Base-by-base conservation (phyloP, 2,113 vertebrate genomes). In the Bos javanicus region DNA sequence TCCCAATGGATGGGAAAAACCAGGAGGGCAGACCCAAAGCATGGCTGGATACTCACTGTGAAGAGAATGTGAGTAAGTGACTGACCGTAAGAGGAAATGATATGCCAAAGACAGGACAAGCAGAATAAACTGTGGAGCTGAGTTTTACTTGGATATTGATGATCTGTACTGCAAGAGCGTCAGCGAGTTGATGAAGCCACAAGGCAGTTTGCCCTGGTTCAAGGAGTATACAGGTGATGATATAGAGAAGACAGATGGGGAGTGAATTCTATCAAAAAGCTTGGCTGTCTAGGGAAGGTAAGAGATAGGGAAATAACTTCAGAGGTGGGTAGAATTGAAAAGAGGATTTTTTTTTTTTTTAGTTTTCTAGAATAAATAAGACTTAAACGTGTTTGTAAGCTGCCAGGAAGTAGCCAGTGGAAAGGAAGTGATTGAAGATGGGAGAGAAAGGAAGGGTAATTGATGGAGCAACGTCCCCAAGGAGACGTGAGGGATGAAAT, bases 311-410 rank as follows among this genome's bases (percentile, higher is more conserved):
- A 81, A 86, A 60, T 89, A 78, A 59, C 33, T 91, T 81, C 64
- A 52, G 50, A 62, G 13, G 46, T 43, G 46, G 78, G 60, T 57
- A 62, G 92, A 96, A 89, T 4, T 12, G 60, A 90, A 88, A 76
- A 81, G 87, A 93, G 14, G 17, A 48, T 50, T 85, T 84, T 50
- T 50, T 67, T 81, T 93, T 59, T 56, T 80, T 84, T 76, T 50
- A 43, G 81, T 92, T 94, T 82, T 84, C 57, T 78, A 52, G 82
- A 92, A 96, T 94, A 96, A 97, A 93, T 62, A 94, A 96, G 25
- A 25, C 15, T 92, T 96, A 90, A 94, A 52, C 39, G 39, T 96
- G 90, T 97, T 94, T 95, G 94, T 82, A 94, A 92, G 74, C 96
- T 97, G 81, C 93, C 48, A 90, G 91, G 78, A 98, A 97, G 91